Evolutionary conservation across 2,888 invertebrate genomes (phyloP).

Genomic region (Noctuana brunneofusca): DNA sequence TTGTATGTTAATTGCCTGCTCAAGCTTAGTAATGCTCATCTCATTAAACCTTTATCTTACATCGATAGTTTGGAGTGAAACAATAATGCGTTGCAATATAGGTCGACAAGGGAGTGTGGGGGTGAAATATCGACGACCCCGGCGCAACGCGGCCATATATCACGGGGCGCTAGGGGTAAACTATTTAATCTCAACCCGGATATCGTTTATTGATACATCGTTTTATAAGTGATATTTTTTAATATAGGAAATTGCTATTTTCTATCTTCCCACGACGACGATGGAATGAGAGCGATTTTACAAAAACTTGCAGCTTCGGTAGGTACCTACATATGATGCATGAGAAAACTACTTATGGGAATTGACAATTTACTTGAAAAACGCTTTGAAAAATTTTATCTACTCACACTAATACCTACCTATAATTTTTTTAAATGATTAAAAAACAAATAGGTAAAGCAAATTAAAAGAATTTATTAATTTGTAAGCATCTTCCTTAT

Average conservation of each 20-base stretch:
- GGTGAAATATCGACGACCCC: constrained; percentile 18
- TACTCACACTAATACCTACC: too few relatives aligned
- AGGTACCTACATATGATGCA: too few relatives aligned
- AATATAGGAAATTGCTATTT: constrained; percentile 4
- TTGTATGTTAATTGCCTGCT: too few relatives aligned
- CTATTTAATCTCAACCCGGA: constrained; percentile 22
- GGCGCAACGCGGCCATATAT: constrained; percentile 14
- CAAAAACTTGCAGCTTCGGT: background rate
- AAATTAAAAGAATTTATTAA: too few relatives aligned
- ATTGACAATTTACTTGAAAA: background rate
- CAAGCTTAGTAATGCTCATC: background rate
- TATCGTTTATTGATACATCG: constrained; percentile 16
- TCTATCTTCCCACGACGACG: background rate
- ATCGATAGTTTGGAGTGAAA: background rate
- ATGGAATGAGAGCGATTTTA: background rate
- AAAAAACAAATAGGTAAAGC: too few relatives aligned
- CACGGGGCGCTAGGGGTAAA: constrained; percentile 3
- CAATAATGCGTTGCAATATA: constrained; percentile 20
- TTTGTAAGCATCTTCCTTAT: too few relatives aligned
- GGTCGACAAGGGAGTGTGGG: constrained; percentile 8
- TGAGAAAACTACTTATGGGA: constrained; percentile 1
- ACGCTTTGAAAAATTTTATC: too few relatives aligned
- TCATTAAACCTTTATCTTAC: background rate
- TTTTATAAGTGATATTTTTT: constrained; percentile 17
- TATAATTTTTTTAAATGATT: too few relatives aligned